These are phyloP conservation scores for Beris chalybata DNA, from an alignment of 2,888 invertebrate species.

Conservation along the genomic window DNA sequence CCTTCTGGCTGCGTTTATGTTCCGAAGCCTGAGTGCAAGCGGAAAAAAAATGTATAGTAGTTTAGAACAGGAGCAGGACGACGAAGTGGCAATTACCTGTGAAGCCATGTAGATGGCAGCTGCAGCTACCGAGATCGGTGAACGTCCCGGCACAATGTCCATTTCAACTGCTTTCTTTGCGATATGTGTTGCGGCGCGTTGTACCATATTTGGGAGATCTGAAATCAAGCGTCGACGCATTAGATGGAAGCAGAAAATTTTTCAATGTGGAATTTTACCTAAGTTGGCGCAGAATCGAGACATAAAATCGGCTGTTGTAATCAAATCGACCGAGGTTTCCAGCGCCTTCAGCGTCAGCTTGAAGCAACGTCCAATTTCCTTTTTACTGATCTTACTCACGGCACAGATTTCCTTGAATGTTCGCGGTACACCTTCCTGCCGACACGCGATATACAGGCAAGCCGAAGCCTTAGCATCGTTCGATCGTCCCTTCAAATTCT, in stretches of 20 bases:
- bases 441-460: conserved; percentile 97
- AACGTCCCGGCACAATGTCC: conserved; percentile 96
- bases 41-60: not conserved
- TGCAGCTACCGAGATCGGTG: conserved; percentile 98
- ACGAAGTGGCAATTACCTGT: conserved; percentile 62
- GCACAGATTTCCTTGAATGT: conserved; percentile 99
- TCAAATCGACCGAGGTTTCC: conserved; percentile 95
- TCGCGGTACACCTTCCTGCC: conserved; percentile 97
- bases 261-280: conserved; percentile 53
- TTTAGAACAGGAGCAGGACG: not conserved
- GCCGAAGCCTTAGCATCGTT: conserved; percentile 99
- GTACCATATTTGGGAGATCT: conserved; percentile 79
- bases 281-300: conserved; percentile 97
- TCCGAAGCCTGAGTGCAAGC: conserved; percentile 72
- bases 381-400: conserved; percentile 97
- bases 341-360: conserved; percentile 94
- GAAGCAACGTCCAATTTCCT: conserved; percentile 98
- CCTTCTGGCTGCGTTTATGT: conserved; percentile 94
- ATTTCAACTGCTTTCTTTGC: conserved; percentile 95
- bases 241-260: not conserved
- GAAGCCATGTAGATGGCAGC: conserved; percentile 99
- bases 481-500: conserved; percentile 91
- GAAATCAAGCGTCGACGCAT: not conserved
- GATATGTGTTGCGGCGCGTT: conserved; percentile 93
- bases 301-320: conserved; percentile 99